A percentile compares a stretch with the other conserved stretches of the same genome.
Evolutionary conservation across 92 coral and sea anemone species (phyloP).

Genomic region (Epizoanthus illoricatus): DNA sequence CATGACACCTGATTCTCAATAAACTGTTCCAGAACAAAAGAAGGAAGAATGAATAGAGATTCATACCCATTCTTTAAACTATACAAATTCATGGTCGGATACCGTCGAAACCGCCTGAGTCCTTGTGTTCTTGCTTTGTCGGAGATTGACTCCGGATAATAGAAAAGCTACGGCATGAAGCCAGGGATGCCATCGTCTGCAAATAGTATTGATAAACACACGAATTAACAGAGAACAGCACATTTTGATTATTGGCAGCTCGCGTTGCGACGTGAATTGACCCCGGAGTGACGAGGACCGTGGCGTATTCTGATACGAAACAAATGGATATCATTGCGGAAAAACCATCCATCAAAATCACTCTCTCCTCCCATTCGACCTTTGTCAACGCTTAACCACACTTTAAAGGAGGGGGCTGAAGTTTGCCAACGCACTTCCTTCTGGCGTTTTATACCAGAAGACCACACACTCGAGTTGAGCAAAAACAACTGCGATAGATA

Average conservation of each 20-base stretch:
- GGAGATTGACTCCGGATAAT: conserved; percentile 17
- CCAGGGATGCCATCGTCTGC: neutral
- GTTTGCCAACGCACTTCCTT: conserved; percentile 31
- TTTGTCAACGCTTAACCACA: conserved; percentile 42
- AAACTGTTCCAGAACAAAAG: conserved; percentile 27
- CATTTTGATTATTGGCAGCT: conserved; percentile 1
- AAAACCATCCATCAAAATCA: conserved; percentile 36
- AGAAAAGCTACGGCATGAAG: neutral
- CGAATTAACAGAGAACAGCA: conserved; percentile 12
- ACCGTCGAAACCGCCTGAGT: neutral
- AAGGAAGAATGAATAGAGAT: conserved; percentile 14
- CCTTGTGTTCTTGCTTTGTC: neutral
- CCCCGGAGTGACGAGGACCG: conserved; percentile 1
- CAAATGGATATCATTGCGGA: conserved; percentile 40
- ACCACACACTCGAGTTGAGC: conserved; percentile 13
- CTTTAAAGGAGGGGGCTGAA: conserved; percentile 32
- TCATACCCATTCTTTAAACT: conserved; percentile 22
- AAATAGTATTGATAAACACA: conserved; percentile 33
- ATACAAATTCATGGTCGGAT: conserved; percentile 17
- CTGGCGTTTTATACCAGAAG: neutral
- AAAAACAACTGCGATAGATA: neutral
- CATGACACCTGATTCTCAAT: conserved; percentile 34
- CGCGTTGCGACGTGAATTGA: conserved; percentile 4
- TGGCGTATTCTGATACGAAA: conserved; percentile 12
- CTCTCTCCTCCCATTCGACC: conserved; percentile 39